These are phyloP conservation scores for Sebastes oblongus DNA, from an alignment of 2,797 vertebrate species.

Conservation along the genomic window DNA sequence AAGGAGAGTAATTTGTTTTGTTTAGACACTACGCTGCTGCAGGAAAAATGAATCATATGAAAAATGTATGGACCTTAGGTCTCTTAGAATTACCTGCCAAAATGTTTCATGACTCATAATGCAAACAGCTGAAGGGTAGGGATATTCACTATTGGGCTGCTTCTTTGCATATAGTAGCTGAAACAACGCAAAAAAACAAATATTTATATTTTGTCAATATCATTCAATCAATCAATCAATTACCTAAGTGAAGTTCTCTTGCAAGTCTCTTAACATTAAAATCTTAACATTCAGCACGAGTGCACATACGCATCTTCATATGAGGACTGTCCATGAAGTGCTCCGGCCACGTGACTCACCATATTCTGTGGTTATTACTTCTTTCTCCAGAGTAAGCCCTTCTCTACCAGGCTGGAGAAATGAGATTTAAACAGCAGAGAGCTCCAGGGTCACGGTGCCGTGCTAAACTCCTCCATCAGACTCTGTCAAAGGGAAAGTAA, in stretches of 20 bases:
- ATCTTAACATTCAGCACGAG: not conserved
- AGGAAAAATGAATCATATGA: slow-evolving; percentile 77
- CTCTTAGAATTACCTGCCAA: slow-evolving; percentile 81
- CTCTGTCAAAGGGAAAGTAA: slow-evolving; percentile 34
- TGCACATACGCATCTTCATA: slow-evolving; percentile 22
- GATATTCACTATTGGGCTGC: slow-evolving; percentile 23
- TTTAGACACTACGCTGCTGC: slow-evolving; percentile 68
- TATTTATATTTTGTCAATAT: slow-evolving; percentile 13
- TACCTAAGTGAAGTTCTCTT: not conserved
- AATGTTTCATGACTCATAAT: slow-evolving; percentile 79
- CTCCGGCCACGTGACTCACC: slow-evolving; percentile 26
- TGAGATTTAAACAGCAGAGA: slow-evolving; percentile 59
- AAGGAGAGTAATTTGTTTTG: slow-evolving; percentile 75
- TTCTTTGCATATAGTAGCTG: slow-evolving; percentile 54
- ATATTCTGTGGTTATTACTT: slow-evolving; percentile 38
- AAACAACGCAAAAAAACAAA: slow-evolving; percentile 48
- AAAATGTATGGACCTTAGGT: slow-evolving; percentile 79
- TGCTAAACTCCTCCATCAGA: slow-evolving; percentile 50
- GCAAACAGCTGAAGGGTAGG: slow-evolving; percentile 69
- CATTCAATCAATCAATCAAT: slow-evolving; percentile 12
- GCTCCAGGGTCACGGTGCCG: slow-evolving; percentile 45
- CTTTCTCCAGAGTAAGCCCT: slow-evolving; percentile 32
- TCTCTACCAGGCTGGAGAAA: slow-evolving; percentile 39
- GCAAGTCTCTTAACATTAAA: not conserved
- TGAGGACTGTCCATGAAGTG: slow-evolving; percentile 21